Base-by-base conservation (phyloP, 2,888 invertebrate genomes). In the Trachelus troglodyta region DNA sequence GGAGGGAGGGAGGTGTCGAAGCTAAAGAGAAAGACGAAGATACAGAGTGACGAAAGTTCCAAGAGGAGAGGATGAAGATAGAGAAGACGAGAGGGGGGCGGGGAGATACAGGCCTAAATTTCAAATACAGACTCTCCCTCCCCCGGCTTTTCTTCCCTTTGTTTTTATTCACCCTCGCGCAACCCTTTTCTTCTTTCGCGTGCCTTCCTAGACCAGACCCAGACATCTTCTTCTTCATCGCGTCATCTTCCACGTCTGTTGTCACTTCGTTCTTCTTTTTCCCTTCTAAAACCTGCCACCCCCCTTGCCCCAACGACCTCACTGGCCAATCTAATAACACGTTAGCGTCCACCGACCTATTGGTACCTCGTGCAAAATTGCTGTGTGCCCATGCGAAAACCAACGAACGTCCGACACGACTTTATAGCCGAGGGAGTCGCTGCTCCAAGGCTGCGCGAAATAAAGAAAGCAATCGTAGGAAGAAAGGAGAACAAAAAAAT, bases 101-200 rank as follows among this genome's bases (percentile, higher is more conserved):
- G 23, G 71, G 31, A 1, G 33, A 82, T 80, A 34, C 80, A 83
- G 83, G 85, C 84, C 85, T 85, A 85, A 84, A 83, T 86, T 87
- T 87, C 83, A 81, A 82, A 81, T 82, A 81, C 82, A 77, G 80
- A 79, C 80, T 76, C 79, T 77, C 80, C 78, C 79, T 73, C 77
- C 76, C 77, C 68, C 79, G 77, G 81, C 75, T 77, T 79, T 78
- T 9, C 9, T 23, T 23, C 74, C 77, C 76, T 81, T 80, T 80
- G 75, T 82, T 78, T 79, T 80, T 69, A 78, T 75, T 75, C 80
- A n/a, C 75, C 80, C 76, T 73, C 74, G 56, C 69, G 69, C 56
- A 56, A 56, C 56, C 56, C 23, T 23, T 23, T 56, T 2, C 15
- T 23, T 56, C 9, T 23, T 1, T 15, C 4, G 23, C 56, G 56